Conservation (phyloP, 2,113 vertebrate genomes). For the Hippolais icterina region DNA sequence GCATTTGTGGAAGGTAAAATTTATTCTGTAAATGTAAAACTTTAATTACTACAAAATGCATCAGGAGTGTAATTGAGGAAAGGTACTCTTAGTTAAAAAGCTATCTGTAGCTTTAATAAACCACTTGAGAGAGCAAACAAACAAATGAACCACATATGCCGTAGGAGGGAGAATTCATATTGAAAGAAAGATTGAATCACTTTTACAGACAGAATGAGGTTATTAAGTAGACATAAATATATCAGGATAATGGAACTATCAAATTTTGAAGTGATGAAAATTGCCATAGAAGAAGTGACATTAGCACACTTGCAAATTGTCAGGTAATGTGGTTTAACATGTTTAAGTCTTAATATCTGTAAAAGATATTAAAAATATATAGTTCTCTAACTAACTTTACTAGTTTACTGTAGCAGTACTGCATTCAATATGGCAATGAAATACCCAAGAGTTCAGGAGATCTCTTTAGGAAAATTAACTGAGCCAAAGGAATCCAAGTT, state of each 20-base stretch:
- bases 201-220: neutral
- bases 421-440: neutral
- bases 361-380: neutral
- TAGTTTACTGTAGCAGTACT: neutral
- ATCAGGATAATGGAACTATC: neutral
- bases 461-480: neutral
- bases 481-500: neutral
- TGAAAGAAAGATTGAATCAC: neutral
- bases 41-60: neutral
- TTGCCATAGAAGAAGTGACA: neutral
- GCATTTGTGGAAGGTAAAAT: neutral
- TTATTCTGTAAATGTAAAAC: neutral
- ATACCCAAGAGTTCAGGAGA: neutral
- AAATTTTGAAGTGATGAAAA: neutral
- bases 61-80: neutral
- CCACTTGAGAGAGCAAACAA: neutral
- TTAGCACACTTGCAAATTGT: neutral
- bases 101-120: neutral
- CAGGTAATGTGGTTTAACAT: neutral
- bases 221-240: neutral
- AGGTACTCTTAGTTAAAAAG: neutral
- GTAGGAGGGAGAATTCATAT: neutral
- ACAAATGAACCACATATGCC: neutral
- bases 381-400: neutral
- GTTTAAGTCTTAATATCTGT: neutral